phyloP scores from a whole-genome alignment of 2,888 invertebrate genomes.

The Trichogramma dendrolimi region DNA sequence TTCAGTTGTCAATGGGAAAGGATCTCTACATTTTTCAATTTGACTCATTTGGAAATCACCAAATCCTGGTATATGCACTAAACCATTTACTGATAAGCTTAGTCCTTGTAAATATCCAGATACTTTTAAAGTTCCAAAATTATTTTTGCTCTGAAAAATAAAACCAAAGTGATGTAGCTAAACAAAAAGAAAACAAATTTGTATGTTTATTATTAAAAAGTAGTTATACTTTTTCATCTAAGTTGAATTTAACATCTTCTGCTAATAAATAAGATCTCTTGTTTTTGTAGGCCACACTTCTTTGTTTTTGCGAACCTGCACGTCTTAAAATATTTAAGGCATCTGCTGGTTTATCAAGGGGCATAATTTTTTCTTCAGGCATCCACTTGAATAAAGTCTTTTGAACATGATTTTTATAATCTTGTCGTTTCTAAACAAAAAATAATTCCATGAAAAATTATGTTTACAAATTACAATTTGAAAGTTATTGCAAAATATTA shows the following conservation, averaged over 20 bases:
- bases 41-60: constrained; percentile 89
- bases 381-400: constrained; percentile 65
- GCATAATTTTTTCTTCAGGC: constrained; percentile 77
- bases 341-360: constrained; percentile 71
- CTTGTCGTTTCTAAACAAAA: constrained; percentile 58
- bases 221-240: constrained; percentile 50
- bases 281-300: constrained; percentile 69
- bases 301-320: constrained; percentile 80
- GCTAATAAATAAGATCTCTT: constrained; percentile 79
- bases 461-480: constrained; percentile 10
- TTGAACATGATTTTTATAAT: constrained; percentile 65
- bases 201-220: constrained; percentile 1
- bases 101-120: constrained; percentile 84
- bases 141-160: constrained; percentile 34
- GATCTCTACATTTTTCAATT: constrained; percentile 70
- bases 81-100: constrained; percentile 77
- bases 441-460: constrained; percentile 6
- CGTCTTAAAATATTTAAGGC: constrained; percentile 70
- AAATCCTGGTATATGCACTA: constrained; percentile 87
- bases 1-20: constrained; percentile 57
- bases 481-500: constrained; percentile 25
- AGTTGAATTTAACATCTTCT: constrained; percentile 69
- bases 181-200: not conserved
- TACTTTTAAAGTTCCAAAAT: constrained; percentile 69
- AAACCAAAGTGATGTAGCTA: not conserved